Evolutionary conservation across 2,113 vertebrate genomes (phyloP).

Genomic region (Ctenomys sociabilis): DNA sequence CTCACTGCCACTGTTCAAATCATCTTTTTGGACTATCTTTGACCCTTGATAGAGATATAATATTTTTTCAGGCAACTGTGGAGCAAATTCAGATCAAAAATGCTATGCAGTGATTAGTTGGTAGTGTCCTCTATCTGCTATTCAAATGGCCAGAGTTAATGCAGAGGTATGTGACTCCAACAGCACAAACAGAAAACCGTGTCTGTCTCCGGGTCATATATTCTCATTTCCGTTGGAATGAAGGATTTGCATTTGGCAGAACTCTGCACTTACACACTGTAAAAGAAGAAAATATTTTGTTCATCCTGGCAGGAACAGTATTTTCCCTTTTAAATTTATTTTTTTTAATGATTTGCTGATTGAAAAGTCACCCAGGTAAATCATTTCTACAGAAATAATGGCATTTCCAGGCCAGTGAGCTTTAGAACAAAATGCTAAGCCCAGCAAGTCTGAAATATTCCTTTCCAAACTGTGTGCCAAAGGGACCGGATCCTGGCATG

Average conservation of each 20-base stretch:
- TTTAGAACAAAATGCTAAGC: constrained; percentile 65
- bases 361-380: constrained; percentile 73
- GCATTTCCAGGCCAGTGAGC: constrained; percentile 65
- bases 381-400: constrained; percentile 70
- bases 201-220: constrained; percentile 10
- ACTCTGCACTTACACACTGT: constrained; percentile 64
- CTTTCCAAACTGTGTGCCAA: constrained; percentile 67
- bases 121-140: neutral
- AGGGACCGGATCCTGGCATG: constrained; percentile 47
- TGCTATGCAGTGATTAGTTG: neutral
- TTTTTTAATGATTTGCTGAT: constrained; percentile 74
- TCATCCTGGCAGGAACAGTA: constrained; percentile 72
- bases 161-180: constrained; percentile 10
- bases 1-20: neutral
- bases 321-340: constrained; percentile 79
- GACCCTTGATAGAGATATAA: neutral
- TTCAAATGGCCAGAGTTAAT: constrained; percentile 8
- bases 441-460: constrained; percentile 56
- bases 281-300: constrained; percentile 74
- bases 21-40: neutral
- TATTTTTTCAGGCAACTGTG: neutral
- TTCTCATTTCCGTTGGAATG: constrained; percentile 59
- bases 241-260: constrained; percentile 59
- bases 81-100: neutral
- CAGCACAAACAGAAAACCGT: neutral